Evolutionary conservation across 2,888 invertebrate genomes (phyloP).

Genomic region (Athripsodes cinereus): DNA sequence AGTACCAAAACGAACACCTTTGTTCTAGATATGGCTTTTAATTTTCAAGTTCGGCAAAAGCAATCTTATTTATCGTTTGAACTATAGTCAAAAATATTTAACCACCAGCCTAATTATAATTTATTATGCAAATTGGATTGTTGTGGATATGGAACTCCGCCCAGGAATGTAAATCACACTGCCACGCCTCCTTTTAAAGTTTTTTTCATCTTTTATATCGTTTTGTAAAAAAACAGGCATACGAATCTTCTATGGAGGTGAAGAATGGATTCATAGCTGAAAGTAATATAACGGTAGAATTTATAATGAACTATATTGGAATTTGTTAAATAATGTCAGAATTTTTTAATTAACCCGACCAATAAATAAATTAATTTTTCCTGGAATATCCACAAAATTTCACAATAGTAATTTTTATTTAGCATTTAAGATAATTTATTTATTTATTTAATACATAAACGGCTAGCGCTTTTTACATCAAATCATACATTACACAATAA

Average conservation of each 20-base stretch:
- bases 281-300: not conserved
- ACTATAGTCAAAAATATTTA: not conserved
- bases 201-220: not conserved
- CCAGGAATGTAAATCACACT: slow-evolving; percentile 12
- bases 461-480: too few relatives aligned
- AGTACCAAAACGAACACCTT: too few relatives aligned
- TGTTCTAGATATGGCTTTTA: too few relatives aligned
- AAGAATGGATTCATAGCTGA: not conserved
- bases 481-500: too few relatives aligned
- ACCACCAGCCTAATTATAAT: slow-evolving; percentile 9
- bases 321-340: not conserved
- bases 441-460: not conserved
- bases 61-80: too few relatives aligned
- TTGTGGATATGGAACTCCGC: slow-evolving; percentile 10
- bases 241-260: not conserved
- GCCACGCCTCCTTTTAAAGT: slow-evolving; percentile 3
- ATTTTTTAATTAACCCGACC: too few relatives aligned
- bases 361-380: too few relatives aligned
- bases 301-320: not conserved
- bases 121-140: slow-evolving; percentile 16
- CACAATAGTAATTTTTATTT: not conserved
- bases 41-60: too few relatives aligned
- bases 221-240: too few relatives aligned
- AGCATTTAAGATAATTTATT: not conserved
- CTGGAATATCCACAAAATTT: not conserved